These are phyloP conservation scores for Chiloscyllium plagiosum DNA, from an alignment of 2,113 vertebrate species.

Conservation along the genomic window DNA sequence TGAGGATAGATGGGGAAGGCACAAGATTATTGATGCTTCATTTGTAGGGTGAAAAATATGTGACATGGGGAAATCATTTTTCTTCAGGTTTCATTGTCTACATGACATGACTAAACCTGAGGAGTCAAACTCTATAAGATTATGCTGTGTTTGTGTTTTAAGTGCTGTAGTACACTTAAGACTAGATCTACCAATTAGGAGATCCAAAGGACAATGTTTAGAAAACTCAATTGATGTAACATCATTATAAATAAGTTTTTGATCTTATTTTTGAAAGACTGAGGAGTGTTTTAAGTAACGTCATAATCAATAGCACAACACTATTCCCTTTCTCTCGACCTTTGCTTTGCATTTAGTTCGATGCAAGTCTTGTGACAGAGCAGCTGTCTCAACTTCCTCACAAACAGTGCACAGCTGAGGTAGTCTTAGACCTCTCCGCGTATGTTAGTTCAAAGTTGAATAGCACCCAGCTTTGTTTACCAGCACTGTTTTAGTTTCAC, in stretches of 20 bases:
- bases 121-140: not conserved
- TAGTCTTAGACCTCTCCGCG: not conserved
- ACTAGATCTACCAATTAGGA: not conserved
- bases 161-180: not conserved
- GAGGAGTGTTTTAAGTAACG: not conserved
- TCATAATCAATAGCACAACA: not conserved
- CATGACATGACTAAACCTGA: not conserved
- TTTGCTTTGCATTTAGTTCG: not conserved
- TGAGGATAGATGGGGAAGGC: not conserved
- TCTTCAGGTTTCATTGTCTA: not conserved
- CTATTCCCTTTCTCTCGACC: not conserved
- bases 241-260: not conserved
- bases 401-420: not conserved
- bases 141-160: not conserved
- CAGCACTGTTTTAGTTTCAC: not conserved
- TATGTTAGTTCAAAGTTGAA: not conserved
- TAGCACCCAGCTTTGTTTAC: not conserved
- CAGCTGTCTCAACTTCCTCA: not conserved
- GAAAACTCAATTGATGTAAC: not conserved
- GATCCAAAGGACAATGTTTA: not conserved
- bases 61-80: not conserved
- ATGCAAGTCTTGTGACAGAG: not conserved
- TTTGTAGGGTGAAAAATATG: not conserved
- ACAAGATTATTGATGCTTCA: not conserved
- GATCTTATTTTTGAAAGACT: not conserved